Percentiles rank a stretch among this genome's conserved stretches.
These are phyloP conservation scores for Sternotherus odoratus DNA, from an alignment of 2,797 vertebrate genomes.

Conservation along the genomic window DNA sequence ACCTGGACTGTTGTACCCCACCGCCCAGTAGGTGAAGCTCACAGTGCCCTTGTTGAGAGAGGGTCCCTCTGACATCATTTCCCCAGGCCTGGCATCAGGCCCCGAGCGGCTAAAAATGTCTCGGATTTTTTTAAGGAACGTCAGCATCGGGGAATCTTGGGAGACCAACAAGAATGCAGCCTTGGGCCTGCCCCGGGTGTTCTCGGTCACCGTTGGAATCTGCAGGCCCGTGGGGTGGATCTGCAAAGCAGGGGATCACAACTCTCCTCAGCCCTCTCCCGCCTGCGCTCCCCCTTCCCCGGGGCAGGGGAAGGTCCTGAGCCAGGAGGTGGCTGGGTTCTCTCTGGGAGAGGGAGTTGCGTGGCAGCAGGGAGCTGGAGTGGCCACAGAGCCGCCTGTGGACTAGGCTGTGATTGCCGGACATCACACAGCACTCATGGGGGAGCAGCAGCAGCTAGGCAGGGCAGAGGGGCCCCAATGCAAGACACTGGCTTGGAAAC, in stretches of 20 bases:
- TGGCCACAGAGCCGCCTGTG: too few species aligned
- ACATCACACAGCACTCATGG: too few species aligned
- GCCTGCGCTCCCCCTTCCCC: too few species aligned
- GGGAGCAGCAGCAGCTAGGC: too few species aligned
- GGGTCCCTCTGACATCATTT: not conserved
- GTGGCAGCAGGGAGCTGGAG: not conserved
- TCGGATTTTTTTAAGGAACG: not conserved
- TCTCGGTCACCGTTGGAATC: not conserved
- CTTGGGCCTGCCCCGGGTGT: not conserved
- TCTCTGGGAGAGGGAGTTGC: not conserved
- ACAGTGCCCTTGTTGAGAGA: not conserved
- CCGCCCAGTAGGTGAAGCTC: not conserved
- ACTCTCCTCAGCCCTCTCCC: not conserved
- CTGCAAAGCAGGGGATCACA: not conserved
- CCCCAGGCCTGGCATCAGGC: fast-evolving
- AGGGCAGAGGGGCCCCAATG: too few species aligned
- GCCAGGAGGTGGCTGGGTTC: too few species aligned
- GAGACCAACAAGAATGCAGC: not conserved
- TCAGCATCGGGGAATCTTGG: not conserved
- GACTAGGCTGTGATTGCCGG: too few species aligned
- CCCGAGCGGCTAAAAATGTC: not conserved
- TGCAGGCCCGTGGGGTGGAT: not conserved
- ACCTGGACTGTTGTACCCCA: not conserved
- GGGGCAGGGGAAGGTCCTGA: not conserved
- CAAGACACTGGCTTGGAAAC: too few species aligned